These are phyloP conservation scores for Ctenomys sociabilis DNA, from an alignment of 2,113 vertebrate species.

Conservation along the genomic window DNA sequence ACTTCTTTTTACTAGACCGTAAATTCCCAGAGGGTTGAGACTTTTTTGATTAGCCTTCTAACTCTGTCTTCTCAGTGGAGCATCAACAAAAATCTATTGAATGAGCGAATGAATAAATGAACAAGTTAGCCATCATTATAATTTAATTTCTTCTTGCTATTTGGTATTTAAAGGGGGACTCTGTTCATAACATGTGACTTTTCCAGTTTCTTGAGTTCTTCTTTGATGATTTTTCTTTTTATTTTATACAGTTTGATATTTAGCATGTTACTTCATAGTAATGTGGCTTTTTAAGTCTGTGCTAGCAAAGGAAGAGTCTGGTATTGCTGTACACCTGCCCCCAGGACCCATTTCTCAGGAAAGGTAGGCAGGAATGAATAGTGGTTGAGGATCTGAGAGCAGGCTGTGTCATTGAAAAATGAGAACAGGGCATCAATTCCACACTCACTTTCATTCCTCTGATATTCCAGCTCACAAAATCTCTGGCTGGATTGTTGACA, in stretches of 20 bases:
- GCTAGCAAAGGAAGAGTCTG: background rate
- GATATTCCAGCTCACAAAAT: background rate
- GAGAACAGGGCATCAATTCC: background rate
- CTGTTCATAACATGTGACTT: conserved; percentile 4
- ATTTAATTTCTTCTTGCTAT: conserved; percentile 44
- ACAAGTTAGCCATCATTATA: background rate
- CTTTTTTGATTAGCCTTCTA: background rate
- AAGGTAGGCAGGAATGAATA: background rate
- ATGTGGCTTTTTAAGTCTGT: background rate
- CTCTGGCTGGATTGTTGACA: conserved; percentile 40
- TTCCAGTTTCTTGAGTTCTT: conserved; percentile 16
- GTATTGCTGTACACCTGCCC: background rate
- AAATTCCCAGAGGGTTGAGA: background rate
- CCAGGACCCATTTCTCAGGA: conserved; percentile 39
- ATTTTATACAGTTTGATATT: conserved; percentile 45
- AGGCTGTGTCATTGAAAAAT: background rate
- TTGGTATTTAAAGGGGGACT: background rate
- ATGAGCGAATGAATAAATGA: background rate
- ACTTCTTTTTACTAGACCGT: background rate
- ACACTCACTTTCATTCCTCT: background rate
- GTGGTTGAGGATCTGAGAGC: background rate
- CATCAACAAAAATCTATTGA: background rate
- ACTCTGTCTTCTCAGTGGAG: background rate
- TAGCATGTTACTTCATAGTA: conserved; percentile 28
- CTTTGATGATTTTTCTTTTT: conserved; percentile 52